Conservation (phyloP, 2,888 invertebrate genomes). For the Andrena dorsata region DNA sequence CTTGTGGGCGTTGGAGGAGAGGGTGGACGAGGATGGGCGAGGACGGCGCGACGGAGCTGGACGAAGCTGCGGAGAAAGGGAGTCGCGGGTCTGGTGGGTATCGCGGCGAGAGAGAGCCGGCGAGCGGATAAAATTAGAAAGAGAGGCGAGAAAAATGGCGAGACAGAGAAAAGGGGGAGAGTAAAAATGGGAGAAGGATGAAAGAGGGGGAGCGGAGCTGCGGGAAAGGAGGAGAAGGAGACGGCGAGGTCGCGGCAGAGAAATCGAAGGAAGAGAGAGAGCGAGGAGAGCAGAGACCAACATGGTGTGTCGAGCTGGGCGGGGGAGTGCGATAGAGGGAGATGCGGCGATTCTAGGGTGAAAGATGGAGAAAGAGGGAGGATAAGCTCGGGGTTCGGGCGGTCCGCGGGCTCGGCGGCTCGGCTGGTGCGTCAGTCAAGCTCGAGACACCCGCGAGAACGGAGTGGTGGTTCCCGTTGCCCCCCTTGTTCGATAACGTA, state of each 20-base stretch:
- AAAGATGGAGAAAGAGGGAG: slow-evolving; percentile 23
- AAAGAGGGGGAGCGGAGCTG: slow-evolving; percentile 21
- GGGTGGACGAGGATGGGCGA: neutral
- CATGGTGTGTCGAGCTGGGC: neutral
- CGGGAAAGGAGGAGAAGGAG: neutral
- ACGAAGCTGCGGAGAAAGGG: neutral
- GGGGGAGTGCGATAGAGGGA: slow-evolving; percentile 10
- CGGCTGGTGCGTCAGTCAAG: slow-evolving; percentile 80
- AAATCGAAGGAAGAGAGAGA: slow-evolving; percentile 31
- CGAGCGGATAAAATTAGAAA: slow-evolving; percentile 53
- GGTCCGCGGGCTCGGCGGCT: slow-evolving; percentile 66
- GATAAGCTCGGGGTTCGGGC: slow-evolving; percentile 56
- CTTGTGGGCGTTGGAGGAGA: slow-evolving; percentile 49
- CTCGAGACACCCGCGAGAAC: slow-evolving; percentile 80
- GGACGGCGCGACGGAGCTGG: slow-evolving; percentile 9
- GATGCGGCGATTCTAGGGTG: slow-evolving; percentile 8
- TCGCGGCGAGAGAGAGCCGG: slow-evolving; percentile 17
- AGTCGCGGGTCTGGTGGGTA: neutral
- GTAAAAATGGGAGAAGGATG: slow-evolving; percentile 37
- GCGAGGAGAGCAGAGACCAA: neutral
- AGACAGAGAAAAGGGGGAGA: slow-evolving; percentile 27
- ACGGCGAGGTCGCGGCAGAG: neutral
- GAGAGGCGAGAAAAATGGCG: slow-evolving; percentile 42
- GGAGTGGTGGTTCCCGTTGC: slow-evolving; percentile 71
- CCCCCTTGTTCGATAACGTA: slow-evolving; percentile 65